phyloP scores from a whole-genome alignment of 2,888 invertebrate genomes.

The Lumbricus terrestris region DNA sequence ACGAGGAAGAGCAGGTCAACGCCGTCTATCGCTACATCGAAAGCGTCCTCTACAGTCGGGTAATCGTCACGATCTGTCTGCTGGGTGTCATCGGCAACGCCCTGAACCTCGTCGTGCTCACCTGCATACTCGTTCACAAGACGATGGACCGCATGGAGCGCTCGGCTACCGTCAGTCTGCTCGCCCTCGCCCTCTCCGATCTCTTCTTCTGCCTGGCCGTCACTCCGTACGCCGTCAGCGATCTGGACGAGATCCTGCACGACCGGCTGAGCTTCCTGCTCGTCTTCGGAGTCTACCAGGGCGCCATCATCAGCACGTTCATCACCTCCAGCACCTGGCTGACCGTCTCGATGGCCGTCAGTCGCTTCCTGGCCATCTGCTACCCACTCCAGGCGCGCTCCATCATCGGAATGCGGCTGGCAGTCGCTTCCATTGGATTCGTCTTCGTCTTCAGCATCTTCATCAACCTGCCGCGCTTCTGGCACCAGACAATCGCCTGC shows the following conservation, averaged over 20 bases:
- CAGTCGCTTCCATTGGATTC: slow-evolving; percentile 44
- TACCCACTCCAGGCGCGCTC: slow-evolving; percentile 15
- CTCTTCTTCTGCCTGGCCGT: slow-evolving; percentile 16
- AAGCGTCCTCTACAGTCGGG: not conserved
- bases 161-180: slow-evolving; percentile 13
- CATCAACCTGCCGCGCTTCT: slow-evolving; percentile 27
- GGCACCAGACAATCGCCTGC: not conserved
- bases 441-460: slow-evolving; percentile 24
- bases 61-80: not conserved
- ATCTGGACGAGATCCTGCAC: not conserved
- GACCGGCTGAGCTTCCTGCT: not conserved
- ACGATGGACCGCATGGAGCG: slow-evolving; percentile 20
- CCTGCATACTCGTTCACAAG: slow-evolving; percentile 11
- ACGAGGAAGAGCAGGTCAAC: not conserved
- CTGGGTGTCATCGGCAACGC: slow-evolving; percentile 11
- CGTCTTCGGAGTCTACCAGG: not conserved
- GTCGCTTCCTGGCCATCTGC: slow-evolving; percentile 18
- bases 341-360: slow-evolving; percentile 21
- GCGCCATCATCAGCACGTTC: slow-evolving; percentile 18
- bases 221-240: not conserved
- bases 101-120: slow-evolving; percentile 12
- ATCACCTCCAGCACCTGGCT: slow-evolving; percentile 19
- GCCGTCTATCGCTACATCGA: not conserved
- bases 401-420: slow-evolving; percentile 47
- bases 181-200: slow-evolving; percentile 15